These are phyloP conservation scores for Isoperla grammatica DNA, from an alignment of 2,888 invertebrate species.

Conservation along the genomic window DNA sequence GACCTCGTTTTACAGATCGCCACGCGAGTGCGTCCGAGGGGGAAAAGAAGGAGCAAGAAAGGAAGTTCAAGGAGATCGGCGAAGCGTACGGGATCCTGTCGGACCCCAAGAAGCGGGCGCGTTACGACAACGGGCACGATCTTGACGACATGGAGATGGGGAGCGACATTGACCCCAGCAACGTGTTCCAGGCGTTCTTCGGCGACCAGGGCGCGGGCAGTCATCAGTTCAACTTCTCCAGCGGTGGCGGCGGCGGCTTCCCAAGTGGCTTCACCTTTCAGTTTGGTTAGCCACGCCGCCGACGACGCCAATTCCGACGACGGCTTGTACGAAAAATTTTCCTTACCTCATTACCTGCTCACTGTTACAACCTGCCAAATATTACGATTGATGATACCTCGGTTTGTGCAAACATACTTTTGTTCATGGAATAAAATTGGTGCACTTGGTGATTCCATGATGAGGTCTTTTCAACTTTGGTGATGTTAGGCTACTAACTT, in stretches of 20 bases:
- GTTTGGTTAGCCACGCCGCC: constrained; percentile 51
- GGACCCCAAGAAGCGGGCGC: constrained; percentile 80
- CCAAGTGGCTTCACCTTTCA: constrained; percentile 59
- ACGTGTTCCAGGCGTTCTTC: constrained; percentile 83
- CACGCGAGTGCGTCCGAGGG: constrained; percentile 81
- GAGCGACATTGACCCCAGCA: constrained; percentile 67
- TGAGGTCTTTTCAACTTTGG: no score
- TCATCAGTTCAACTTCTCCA: constrained; percentile 49
- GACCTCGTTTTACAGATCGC: constrained; percentile 60
- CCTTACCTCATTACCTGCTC: no score
- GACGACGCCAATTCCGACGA: constrained; percentile 12
- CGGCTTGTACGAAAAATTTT: no score
- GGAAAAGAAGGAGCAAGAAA: constrained; percentile 86
- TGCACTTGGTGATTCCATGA: no score
- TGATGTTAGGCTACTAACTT: no score
- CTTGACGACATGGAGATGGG: constrained; percentile 61
- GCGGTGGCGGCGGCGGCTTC: constrained; percentile 49
- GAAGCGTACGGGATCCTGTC: constrained; percentile 91
- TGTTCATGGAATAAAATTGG: no score
- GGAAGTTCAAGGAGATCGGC: constrained; percentile 93
- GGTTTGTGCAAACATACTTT: no score
- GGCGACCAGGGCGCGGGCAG: constrained; percentile 50
- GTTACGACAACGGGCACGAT: constrained; percentile 90
- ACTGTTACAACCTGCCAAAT: no score
- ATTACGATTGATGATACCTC: no score